Evolutionary conservation across 2,797 vertebrate genomes (phyloP).

Genomic region (Manis crassicaudata): DNA sequence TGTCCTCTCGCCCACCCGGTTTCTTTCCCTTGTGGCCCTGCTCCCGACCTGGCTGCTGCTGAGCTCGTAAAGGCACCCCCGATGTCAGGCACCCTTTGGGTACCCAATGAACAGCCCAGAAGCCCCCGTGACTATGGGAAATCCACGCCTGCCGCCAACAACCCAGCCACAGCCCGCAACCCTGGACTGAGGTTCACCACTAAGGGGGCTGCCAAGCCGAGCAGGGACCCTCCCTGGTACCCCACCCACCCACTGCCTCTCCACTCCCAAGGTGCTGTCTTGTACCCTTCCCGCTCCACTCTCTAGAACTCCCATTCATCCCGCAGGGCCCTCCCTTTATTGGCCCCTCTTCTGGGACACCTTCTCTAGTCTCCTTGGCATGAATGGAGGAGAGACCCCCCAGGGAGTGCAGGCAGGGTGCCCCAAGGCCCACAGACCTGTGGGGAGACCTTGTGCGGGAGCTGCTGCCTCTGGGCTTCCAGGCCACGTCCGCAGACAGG

Average conservation of each 20-base stretch:
- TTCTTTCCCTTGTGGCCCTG: background rate
- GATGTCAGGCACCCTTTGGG: background rate
- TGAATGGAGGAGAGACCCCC: too few species aligned
- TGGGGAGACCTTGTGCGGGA: background rate
- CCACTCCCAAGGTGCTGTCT: background rate
- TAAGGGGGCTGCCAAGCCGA: rapidly evolving
- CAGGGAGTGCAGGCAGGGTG: background rate
- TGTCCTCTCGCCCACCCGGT: background rate
- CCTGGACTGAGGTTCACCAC: background rate
- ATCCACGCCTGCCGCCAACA: rapidly evolving
- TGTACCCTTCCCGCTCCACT: background rate
- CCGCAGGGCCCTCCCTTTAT: background rate
- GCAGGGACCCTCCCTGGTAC: too few species aligned
- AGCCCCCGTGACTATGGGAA: background rate
- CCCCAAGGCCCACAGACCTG: background rate
- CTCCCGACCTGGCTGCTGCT: background rate
- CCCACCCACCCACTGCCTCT: rapidly evolving
- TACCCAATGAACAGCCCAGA: background rate
- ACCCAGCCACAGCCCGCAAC: background rate
- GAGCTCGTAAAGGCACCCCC: background rate
- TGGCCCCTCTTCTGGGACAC: background rate
- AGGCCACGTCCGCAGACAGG: background rate
- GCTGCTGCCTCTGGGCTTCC: background rate
- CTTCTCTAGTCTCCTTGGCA: background rate
- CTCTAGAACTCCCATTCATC: background rate